Evolutionary conservation across 2,113 vertebrate species (phyloP), one percentile per base, ranked within the genome.

Genomic region (Syrmaticus mikado): DNA sequence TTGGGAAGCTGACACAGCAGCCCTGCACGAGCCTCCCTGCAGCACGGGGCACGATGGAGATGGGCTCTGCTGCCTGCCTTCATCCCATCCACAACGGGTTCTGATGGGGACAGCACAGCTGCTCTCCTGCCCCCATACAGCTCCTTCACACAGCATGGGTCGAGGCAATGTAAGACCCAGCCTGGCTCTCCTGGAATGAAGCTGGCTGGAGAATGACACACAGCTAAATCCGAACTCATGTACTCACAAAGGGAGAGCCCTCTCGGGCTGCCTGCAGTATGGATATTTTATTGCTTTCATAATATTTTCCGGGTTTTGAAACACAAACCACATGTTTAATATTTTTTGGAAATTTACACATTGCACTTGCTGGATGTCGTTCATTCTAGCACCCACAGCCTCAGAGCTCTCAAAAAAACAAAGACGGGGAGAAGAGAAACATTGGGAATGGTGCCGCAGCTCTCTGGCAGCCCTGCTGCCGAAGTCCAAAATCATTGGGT

Each of bases 321-420:
- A 97, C 91, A 72, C 79, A 96, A 97, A 97, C 90, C 97, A 97
- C 90, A 95, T 97, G 96, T 95, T 89, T 20, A 83, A 94, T 95
- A 70, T 83, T 94, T 89, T 77, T 67, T 21, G 89, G 72, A 79
- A 94, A 94, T 94, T 96, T 89, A 95, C 96, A 94, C 83, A 18
- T 94, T 87, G 93, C 92, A 81, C 93, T 97, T 92, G 95, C 87
- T 87, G 77, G 65, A 45, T 36, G 46, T 75, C 7, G 87, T 38
- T 94, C 86, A 3, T 75, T 94, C 82, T 9, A 65, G 92, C 74
- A 76, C 73, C 61, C 68, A 41, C 38, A 45, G 82, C 27, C 32
- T 25, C 78, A 78, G 64, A 25, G 3, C 34, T 11, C 82, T 40
- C n/a, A 75, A 43, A 90, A 90, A 90, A 88, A 46, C 14, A 32